Evolutionary conservation across 2,113 vertebrate species (phyloP), one percentile per base, ranked within the genome.

Genomic region (Empidonax traillii): DNA sequence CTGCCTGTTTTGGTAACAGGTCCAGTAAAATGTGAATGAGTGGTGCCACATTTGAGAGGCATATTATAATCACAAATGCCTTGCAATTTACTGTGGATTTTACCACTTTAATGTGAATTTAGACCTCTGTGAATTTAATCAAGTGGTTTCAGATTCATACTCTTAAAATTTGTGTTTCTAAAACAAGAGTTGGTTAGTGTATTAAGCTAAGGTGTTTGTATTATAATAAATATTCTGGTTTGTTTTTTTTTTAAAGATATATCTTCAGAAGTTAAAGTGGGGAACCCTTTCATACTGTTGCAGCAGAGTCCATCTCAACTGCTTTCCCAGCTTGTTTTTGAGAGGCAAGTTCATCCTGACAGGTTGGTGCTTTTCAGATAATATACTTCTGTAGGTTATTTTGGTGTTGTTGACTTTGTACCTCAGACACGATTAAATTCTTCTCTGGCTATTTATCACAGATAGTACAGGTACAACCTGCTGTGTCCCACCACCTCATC

Each of bases 241-340:
- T 74, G 86, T 80, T 49, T 35, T 82, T 84, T 44, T 71, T 76
- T 96, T 73, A 5, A 96, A 99, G 99, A 99, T 96, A 96, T 90
- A 6, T 91, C 89, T 90, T 66, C 94, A 61, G 98, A 98, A 51
- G 97, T 99, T 89, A 99, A 98, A 94, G 96, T 99, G n/a, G 99
- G 98, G 69, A 99, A 99, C 94, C 99, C 99, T 39, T 98, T 99
- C 78, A 97, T 99, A 91, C 97, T 99, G 43, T 94, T 99, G 75
- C 99, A 99, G 58, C 99, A 99, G 95, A 96, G 98, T 24, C 99
- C 99, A 23, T 98, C 98, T 77, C 99, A 99, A 88, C 98, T 99
- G 65, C 97, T 99, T 35, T 99, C 99, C 25, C 97, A 99, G 85
- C 98, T 99, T 93, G 93, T 99, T n/a, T 99, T 99, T 96, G 99